Base-by-base conservation (phyloP, 1,140 invertebrate genomes). In the Leptopilina boulardi region DNA sequence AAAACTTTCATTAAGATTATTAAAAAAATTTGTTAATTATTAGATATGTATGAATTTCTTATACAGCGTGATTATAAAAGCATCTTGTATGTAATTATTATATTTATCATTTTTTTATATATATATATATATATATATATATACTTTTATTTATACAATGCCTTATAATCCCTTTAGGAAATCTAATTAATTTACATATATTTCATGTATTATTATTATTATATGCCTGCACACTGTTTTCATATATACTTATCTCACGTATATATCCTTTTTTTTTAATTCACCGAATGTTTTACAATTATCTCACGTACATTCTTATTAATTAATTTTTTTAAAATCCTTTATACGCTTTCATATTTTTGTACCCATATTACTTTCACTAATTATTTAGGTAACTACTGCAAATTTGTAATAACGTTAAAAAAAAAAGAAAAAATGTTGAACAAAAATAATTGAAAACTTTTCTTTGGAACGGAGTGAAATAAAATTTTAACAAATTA, bases 271-370 rank as follows among this genome's bases (percentile, higher is more conserved):
- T n/a, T 51, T 51, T 51, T 51, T 51, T 15, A 15, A 51, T 51
- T 51, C 47, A 18, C n/a, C 47, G n/a, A 51, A 51, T 51, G 47
- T 51, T 51, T 51, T 10, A 26, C 21, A 19, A 13, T 26, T 66
- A 26, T 66, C 9, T 34, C 26, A 66, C 59, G 59, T 66, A 66
- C 59, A 66, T 13, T 66, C 15, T 34, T 66, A 34, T 23, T 66
- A 51, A 44, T 73, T 26, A 30, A 73, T 56, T 56, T 74, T 51
- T 74, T 34, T 47, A 73, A 34, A 34, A 21, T 51, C 9, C 42
- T 21, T 26, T 19, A 8, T 21, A 42, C 23, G 19, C 71, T 47
- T 30, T 21, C 18, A 15, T 21, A 23, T 23, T 47, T 21, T 73
- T 13, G 10, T 66, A 9, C 34, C 5, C 34, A 18, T 51, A 51